Percentiles rank a stretch among this genome's conserved stretches.
phyloP scores from a whole-genome alignment of 2,888 invertebrate species.

The Euzetes globulus region DNA sequence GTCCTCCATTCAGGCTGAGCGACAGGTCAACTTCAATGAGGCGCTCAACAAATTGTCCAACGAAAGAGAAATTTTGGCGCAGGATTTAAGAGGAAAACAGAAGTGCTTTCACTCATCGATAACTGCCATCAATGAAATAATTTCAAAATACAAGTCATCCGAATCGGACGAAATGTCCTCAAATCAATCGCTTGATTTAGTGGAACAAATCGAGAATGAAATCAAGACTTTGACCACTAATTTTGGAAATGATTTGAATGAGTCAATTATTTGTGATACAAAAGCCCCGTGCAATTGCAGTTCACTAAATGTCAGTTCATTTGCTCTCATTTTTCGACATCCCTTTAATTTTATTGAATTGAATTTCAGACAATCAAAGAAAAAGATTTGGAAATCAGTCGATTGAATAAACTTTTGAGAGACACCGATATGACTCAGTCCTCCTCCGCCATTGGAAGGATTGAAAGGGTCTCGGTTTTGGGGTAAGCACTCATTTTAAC shows the following conservation, averaged over 20 bases:
- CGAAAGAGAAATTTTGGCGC: conserved; percentile 65
- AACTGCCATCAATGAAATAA: background rate
- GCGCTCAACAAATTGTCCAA: conserved; percentile 58
- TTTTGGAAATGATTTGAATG: background rate
- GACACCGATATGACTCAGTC: conserved; percentile 6
- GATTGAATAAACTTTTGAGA: conserved; percentile 4
- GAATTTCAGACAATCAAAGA: background rate
- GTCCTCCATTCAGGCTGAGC: conserved; percentile 44
- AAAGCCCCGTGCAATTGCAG: background rate
- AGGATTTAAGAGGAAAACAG: conserved; percentile 54
- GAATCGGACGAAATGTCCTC: background rate
- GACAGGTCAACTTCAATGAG: conserved; percentile 55
- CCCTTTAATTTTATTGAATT: background rate
- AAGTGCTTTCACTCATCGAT: conserved; percentile 44
- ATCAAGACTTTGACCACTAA: background rate
- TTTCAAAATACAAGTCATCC: background rate
- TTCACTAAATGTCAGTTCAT: conserved; percentile 15
- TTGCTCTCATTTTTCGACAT: background rate
- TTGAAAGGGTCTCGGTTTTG: conserved; percentile 34
- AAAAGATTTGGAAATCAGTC: background rate
- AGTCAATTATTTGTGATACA: conserved; percentile 12
- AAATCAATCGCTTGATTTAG: background rate
- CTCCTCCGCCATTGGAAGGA: conserved; percentile 2
- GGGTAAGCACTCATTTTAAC: conserved; percentile 27
- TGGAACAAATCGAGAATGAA: background rate